Conservation (phyloP, 1,140 invertebrate genomes). For the Cyphomyrmex costatus region DNA sequence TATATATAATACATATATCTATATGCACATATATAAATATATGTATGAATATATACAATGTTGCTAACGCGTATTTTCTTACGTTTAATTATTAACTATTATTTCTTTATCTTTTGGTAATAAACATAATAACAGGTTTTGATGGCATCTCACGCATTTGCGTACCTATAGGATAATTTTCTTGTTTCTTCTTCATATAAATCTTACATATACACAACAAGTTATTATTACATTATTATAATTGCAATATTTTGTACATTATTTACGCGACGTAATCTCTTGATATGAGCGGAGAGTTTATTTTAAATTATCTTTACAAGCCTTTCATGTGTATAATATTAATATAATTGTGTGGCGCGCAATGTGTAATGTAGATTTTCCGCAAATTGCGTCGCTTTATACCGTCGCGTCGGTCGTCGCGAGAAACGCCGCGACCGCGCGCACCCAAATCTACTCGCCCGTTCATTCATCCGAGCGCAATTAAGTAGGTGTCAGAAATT, state of each 20-base stretch:
- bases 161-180: neutral
- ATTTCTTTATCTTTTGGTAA: neutral
- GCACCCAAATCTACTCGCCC: constrained; percentile 32
- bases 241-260: neutral
- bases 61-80: neutral
- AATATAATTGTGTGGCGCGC: neutral
- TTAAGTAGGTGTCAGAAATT: constrained; percentile 65
- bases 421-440: constrained; percentile 24
- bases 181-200: neutral
- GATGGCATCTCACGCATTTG: neutral
- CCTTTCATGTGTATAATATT: neutral
- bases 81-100: neutral
- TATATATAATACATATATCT: neutral
- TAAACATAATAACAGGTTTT: neutral
- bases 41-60: neutral
- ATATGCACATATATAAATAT: too few relatives aligned
- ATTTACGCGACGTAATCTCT: neutral
- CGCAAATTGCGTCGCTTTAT: constrained; percentile 32
- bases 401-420: constrained; percentile 21
- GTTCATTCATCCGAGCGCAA: constrained; percentile 60
- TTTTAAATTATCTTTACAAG: neutral
- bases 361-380: neutral
- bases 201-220: neutral
- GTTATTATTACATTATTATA: neutral
- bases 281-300: neutral